These are phyloP conservation scores for Coendou prehensilis DNA, from an alignment of 2,797 vertebrate genomes.

Conservation along the genomic window DNA sequence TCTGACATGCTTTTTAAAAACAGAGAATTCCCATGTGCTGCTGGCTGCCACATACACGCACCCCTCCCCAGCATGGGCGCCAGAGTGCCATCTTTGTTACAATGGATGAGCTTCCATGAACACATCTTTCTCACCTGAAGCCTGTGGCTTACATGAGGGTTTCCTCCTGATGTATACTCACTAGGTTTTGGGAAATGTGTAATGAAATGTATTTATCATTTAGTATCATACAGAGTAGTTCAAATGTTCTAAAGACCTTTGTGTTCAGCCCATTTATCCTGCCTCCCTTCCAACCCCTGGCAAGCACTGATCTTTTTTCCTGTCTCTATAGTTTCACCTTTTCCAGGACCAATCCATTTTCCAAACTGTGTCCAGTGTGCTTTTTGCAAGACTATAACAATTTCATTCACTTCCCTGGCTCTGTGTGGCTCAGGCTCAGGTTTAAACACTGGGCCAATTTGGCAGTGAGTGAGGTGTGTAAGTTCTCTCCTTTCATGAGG, in stretches of 20 bases:
- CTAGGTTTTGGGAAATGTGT: background rate
- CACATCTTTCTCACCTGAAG: background rate
- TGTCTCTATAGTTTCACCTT: background rate
- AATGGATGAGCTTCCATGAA: background rate
- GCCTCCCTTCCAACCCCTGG: background rate
- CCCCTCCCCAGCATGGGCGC: fast-evolving
- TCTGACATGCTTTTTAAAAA: background rate
- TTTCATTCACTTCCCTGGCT: background rate
- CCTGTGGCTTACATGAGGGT: background rate
- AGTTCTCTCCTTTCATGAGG: background rate
- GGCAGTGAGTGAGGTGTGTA: background rate
- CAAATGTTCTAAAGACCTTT: background rate
- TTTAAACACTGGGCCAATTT: background rate
- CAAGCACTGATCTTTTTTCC: background rate
- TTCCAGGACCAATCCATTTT: background rate
- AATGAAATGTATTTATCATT: background rate
- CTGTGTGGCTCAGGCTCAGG: background rate
- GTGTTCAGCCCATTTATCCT: background rate
- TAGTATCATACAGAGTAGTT: background rate
- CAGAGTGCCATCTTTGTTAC: background rate
- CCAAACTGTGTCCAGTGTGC: too few species aligned
- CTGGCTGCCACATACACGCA: fast-evolving
- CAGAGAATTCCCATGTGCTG: background rate
- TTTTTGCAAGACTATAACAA: background rate
- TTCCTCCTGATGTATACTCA: background rate